Percentiles rank a stretch among this genome's conserved stretches.
Evolutionary conservation across 2,113 vertebrate species (phyloP).

Genomic region (Lathamus discolor): DNA sequence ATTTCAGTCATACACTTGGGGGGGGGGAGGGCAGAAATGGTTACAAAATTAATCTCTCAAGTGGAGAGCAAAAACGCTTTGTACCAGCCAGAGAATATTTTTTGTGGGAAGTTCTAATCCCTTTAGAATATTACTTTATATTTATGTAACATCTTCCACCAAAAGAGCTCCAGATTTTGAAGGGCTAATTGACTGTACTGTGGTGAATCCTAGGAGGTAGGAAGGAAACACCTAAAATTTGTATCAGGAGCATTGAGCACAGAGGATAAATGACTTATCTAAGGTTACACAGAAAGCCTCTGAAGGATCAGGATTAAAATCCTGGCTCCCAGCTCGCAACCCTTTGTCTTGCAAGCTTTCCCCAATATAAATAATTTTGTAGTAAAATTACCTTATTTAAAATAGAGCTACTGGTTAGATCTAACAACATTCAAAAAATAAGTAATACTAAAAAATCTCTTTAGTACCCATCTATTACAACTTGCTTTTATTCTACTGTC

Average conservation of each 20-base stretch:
- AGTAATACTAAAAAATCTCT: neutral
- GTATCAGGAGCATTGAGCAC: neutral
- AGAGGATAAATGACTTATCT: neutral
- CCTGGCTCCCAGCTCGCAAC: neutral
- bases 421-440: neutral
- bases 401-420: neutral
- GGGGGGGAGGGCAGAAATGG: neutral
- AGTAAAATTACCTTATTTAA: neutral
- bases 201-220: neutral
- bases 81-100: neutral
- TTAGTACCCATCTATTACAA: neutral
- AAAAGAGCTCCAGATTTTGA: neutral
- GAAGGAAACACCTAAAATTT: neutral
- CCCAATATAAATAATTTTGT: neutral
- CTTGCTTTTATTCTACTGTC: slow-evolving; percentile 24
- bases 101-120: neutral
- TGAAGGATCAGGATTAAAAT: neutral
- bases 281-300: neutral
- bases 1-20: neutral
- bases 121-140: neutral
- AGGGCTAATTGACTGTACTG: neutral
- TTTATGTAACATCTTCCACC: neutral
- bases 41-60: neutral
- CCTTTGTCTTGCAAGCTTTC: neutral
- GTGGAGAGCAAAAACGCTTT: neutral